Conservation (phyloP, 2,113 vertebrate species). For the Salvelinus sp. region DNA sequence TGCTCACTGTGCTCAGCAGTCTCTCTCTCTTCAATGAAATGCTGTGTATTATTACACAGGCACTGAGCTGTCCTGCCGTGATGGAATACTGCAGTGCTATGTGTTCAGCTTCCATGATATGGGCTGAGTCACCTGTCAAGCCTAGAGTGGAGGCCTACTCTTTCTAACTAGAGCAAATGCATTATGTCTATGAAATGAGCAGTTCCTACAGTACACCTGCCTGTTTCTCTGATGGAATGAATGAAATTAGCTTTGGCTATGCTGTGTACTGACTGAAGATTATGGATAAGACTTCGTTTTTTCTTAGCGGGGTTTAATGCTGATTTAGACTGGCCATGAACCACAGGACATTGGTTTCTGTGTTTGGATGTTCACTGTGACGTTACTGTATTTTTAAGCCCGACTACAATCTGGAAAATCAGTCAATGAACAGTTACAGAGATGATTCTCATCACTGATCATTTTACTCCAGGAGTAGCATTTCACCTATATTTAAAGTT, state of each 20-base stretch:
- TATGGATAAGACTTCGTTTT: not conserved
- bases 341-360: not conserved
- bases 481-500: too few relatives aligned
- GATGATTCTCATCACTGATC: not conserved
- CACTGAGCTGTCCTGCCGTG: constrained; percentile 56
- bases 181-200: not conserved
- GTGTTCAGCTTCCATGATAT: constrained; percentile 59
- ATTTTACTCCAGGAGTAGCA: not conserved
- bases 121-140: constrained; percentile 69
- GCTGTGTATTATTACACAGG: not conserved
- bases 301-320: not conserved
- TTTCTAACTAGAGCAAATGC: not conserved
- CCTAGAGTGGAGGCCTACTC: constrained; percentile 37
- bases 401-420: not conserved
- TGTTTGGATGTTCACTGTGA: constrained; percentile 25
- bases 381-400: constrained; percentile 11
- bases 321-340: not conserved
- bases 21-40: not conserved
- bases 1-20: not conserved
- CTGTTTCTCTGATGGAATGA: not conserved
- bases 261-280: too few relatives aligned
- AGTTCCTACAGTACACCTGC: not conserved
- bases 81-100: constrained; percentile 73
- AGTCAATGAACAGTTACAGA: not conserved
- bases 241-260: too few relatives aligned